Base-by-base conservation (phyloP, 1,140 invertebrate species). In the Cotesia typhae region DNA sequence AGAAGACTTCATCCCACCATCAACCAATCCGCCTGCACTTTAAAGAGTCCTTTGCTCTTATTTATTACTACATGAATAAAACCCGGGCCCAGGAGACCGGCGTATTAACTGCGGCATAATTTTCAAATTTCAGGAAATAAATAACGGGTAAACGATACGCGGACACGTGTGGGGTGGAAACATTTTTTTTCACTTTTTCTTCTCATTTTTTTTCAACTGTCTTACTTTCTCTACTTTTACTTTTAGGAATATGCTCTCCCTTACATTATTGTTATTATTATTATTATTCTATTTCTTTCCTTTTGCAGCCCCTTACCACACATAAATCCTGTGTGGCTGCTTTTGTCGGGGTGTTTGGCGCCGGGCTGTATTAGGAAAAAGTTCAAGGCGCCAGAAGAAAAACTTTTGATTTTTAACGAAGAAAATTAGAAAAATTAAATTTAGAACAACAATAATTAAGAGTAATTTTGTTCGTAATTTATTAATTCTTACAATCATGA, bases 11-110 rank as follows among this genome's bases (percentile, higher is more conserved):
- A 20, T 35, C 12, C 9, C 55, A 5, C 35, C 12, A 28, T n/a
- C 36, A 52, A 7, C 4, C 51, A 72, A 53, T 53, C 51, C 68
- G 57, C 41, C 51, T 67, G 37, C 66, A 77, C 79, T 85, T 84
- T 84, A 84, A 84, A 82, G 77, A 78, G 76, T 83, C 79, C 75
- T 84, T 81, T 81, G 78, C 81, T 80, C 78, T 84, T 84, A 84
- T 85, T 85, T 85, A 85, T 85, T 83, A 77, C 83, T 78, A 83
- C 83, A 85, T 85, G 83, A 84, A 85, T 85, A 85, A 85, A 85
- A 84, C 82, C 84, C 82, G 79, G 81, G 65, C 67, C 63, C 52
- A 57, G 53, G 47, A 20, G 75, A 77, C 77, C 77, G 77, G 78
- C 77, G 83, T 84, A 85, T 85, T 85, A 85, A 85, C 84, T 84